These are phyloP conservation scores for Columbina picui DNA, from an alignment of 2,113 vertebrate species.

Conservation along the genomic window DNA sequence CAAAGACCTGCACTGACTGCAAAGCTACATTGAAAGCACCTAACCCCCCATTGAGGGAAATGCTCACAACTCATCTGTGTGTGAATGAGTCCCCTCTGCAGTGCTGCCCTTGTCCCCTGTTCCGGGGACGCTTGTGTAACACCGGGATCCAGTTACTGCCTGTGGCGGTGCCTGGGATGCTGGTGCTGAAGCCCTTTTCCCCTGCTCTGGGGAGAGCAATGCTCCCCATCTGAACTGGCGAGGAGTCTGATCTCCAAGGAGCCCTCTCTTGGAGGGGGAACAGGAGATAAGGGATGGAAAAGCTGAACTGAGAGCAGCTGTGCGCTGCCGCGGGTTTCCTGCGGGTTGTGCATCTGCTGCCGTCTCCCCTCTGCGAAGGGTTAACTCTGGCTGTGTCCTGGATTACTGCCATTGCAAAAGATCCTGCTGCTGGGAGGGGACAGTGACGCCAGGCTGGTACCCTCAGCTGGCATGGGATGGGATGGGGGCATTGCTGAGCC, in stretches of 20 bases:
- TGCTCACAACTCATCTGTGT: fast-evolving
- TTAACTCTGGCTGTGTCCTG: not conserved
- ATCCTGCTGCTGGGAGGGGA: not conserved
- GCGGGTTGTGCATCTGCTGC: not conserved
- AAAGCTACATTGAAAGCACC: fast-evolving
- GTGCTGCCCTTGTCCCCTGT: not conserved
- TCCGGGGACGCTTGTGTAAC: not conserved
- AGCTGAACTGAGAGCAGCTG: not conserved
- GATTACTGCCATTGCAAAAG: not conserved
- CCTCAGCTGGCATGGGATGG: not conserved
- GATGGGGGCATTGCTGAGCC: not conserved
- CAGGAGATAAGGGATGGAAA: not conserved
- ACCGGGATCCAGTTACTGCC: not conserved
- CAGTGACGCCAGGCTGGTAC: not conserved
- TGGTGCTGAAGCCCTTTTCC: not conserved
- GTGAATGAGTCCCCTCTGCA: fast-evolving
- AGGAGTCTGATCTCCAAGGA: not conserved
- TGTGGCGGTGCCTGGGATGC: fast-evolving
- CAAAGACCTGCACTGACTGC: not conserved
- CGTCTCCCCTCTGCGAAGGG: not conserved
- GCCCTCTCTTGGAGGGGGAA: not conserved
- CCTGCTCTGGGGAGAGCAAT: not conserved
- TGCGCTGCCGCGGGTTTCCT: not conserved
- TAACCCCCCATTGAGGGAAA: fast-evolving
- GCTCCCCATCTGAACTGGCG: fast-evolving